Evolutionary conservation across 2,888 invertebrate species (phyloP).

Genomic region (Pristionchus maxplancki): DNA sequence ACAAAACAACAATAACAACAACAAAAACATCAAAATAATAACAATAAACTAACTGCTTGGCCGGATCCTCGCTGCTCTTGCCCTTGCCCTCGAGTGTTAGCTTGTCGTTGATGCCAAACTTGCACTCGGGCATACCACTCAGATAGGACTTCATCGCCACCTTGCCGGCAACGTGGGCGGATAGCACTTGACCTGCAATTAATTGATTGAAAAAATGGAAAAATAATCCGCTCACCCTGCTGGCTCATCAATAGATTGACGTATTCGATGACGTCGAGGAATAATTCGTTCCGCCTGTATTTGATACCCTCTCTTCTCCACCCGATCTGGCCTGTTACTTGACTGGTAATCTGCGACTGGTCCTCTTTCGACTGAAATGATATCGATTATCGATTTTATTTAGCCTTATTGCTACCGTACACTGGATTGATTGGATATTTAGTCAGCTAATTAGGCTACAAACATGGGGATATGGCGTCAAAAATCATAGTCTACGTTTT

Average conservation of each 20-base stretch:
- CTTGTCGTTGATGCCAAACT: constrained; percentile 99
- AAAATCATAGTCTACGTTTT: neutral
- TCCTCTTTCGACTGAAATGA: constrained; percentile 93
- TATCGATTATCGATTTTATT: neutral
- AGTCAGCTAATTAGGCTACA: too few species aligned
- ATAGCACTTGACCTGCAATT: constrained; percentile 90
- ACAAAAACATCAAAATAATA: too few species aligned
- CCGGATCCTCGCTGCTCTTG: constrained; percentile 84
- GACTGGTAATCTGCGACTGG: constrained; percentile 98
- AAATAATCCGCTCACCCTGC: constrained; percentile 83
- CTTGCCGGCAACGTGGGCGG: constrained; percentile 98
- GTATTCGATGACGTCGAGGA: constrained; percentile 97
- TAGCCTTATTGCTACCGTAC: neutral
- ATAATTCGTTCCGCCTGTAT: constrained; percentile 97
- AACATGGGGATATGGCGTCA: neutral
- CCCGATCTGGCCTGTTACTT: constrained; percentile 87
- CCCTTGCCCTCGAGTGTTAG: constrained; percentile 93
- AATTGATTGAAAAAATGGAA: neutral
- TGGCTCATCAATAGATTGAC: constrained; percentile 99
- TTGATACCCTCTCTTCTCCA: constrained; percentile 99
- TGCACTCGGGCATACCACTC: constrained; percentile 99
- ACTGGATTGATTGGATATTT: too few species aligned
- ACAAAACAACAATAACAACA: too few species aligned
- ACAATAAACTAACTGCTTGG: constrained; percentile 80
- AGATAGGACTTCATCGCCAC: constrained; percentile 99